Evolutionary conservation across 2,888 invertebrate species (phyloP).

Genomic region (Aleiodes testaceus): DNA sequence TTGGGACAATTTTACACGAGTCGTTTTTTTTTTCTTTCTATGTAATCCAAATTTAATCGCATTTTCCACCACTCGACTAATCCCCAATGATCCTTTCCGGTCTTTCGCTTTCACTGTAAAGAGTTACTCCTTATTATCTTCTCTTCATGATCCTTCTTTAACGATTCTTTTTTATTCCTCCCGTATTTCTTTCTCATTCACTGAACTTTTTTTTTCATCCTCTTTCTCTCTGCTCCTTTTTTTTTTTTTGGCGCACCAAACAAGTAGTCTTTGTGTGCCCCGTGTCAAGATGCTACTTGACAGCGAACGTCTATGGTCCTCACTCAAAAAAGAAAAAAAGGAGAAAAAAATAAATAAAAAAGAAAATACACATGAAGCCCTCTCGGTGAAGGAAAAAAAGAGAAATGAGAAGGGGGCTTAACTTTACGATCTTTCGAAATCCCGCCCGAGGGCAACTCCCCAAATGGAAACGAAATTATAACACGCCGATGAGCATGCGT

Average conservation of each 20-base stretch:
- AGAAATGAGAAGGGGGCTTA: slow-evolving; percentile 59
- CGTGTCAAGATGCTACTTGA: slow-evolving; percentile 70
- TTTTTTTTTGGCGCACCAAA: slow-evolving; percentile 56
- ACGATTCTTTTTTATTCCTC: slow-evolving; percentile 14
- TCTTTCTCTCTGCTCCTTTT: not conserved
- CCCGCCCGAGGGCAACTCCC: slow-evolving; percentile 60
- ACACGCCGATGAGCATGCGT: slow-evolving; percentile 72
- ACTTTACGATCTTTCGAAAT: slow-evolving; percentile 70
- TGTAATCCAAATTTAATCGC: slow-evolving; percentile 31
- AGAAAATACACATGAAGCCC: slow-evolving; percentile 1
- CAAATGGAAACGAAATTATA: slow-evolving; percentile 72
- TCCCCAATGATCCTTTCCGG: slow-evolving; percentile 36
- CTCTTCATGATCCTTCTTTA: slow-evolving; percentile 18
- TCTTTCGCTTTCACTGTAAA: slow-evolving; percentile 42
- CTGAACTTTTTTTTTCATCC: not conserved
- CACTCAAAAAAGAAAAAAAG: slow-evolving; percentile 23
- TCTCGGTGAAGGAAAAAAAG: slow-evolving; percentile 19
- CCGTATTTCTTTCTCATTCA: slow-evolving; percentile 30
- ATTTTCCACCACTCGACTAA: slow-evolving; percentile 26
- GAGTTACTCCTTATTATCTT: slow-evolving; percentile 59
- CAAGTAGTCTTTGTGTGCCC: slow-evolving; percentile 62
- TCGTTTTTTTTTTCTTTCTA: not conserved
- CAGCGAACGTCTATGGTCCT: slow-evolving; percentile 50
- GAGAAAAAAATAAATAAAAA: not conserved
- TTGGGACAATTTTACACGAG: no score